A percentile compares a stretch with the other conserved stretches of the same genome.
phyloP scores from a whole-genome alignment of 1,140 invertebrate species.

The Lasioglossum baleicum region DNA sequence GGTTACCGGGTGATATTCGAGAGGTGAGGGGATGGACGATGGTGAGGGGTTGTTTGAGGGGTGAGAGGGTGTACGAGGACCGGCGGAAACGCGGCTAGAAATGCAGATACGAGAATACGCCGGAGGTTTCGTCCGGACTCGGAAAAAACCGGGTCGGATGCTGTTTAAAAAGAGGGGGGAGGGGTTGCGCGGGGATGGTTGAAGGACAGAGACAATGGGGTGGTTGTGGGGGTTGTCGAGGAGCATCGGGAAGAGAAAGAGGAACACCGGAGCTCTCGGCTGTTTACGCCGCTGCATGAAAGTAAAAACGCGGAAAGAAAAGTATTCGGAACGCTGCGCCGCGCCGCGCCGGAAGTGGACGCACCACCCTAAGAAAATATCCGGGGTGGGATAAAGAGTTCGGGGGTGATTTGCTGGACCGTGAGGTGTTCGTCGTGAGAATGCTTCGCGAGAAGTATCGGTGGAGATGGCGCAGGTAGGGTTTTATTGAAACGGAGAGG shows the following conservation, averaged over 20 bases:
- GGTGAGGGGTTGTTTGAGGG: slow-evolving; percentile 22
- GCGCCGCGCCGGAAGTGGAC: slow-evolving; percentile 32
- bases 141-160: slow-evolving; percentile 37
- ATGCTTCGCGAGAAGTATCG: too few relatives aligned
- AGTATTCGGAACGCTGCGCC: slow-evolving; percentile 38
- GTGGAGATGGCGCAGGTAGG: background rate
- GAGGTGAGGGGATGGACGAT: slow-evolving; percentile 55
- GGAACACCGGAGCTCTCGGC: background rate
- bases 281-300: slow-evolving; percentile 47
- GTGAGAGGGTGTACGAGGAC: slow-evolving; percentile 23
- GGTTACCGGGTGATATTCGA: background rate
- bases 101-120: slow-evolving; percentile 68
- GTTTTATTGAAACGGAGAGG: too few relatives aligned
- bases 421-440: background rate
- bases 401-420: background rate
- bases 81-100: slow-evolving; percentile 69
- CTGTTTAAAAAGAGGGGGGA: slow-evolving; percentile 45
- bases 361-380: slow-evolving; percentile 40
- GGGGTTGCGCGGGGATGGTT: slow-evolving; percentile 13
- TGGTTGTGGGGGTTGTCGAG: background rate
- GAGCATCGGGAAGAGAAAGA: background rate
- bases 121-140: slow-evolving; percentile 54
- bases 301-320: slow-evolving; percentile 30
- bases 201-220: slow-evolving; percentile 3
- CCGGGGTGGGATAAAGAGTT: slow-evolving; percentile 26